Evolutionary conservation across 2,113 vertebrate genomes (phyloP), one percentile per base, ranked within the genome.

Genomic region (Apteryx mantelli): DNA sequence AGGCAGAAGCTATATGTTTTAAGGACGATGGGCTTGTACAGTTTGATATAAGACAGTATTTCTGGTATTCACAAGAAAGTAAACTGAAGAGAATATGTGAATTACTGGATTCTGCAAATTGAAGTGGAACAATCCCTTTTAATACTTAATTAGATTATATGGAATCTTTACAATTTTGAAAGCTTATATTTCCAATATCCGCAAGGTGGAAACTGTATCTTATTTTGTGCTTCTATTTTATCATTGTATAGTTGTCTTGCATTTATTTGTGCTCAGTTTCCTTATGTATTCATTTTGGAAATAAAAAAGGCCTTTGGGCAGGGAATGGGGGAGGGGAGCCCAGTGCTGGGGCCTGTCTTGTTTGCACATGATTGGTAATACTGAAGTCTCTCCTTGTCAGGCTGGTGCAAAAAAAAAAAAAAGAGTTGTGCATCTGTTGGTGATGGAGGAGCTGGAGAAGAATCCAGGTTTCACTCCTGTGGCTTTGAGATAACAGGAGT

Each of bases 121-220:
- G 60, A 93, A 95, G 65, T 71, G 77, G 93, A 94, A 93, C 42
- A 75, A 89, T 94, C 74, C 6, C 11, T 92, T 97, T 85, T 87
- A 95, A 92, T 78, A 84, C 88, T 90, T 96, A 88, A 91, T 94
- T 96, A 88, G 84, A 97, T 96, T 96, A 96, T 90, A 66, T 81
- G 63, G 58, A 58, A n/a, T 80, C 64, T 86, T 93, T 38, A 75
- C 73, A 65, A 30, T 81, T 87, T 91, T 75, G 36, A 89, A 79
- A 84, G 76, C 20, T 86, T 86, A 52, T 52, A 78, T 93, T 95
- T 92, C 70, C 53, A 90, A 20, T 82, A 73, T 85, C 15, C 22
- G 36, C 81, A 73, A 83, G 60, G 38, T 61, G 32, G 76, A 92
- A 94, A 78, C 30, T 74, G 13, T 81, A 50, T 74, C 65, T 90